Evolutionary conservation across 2,113 vertebrate species (phyloP).

Genomic region (Acanthisitta chloris): DNA sequence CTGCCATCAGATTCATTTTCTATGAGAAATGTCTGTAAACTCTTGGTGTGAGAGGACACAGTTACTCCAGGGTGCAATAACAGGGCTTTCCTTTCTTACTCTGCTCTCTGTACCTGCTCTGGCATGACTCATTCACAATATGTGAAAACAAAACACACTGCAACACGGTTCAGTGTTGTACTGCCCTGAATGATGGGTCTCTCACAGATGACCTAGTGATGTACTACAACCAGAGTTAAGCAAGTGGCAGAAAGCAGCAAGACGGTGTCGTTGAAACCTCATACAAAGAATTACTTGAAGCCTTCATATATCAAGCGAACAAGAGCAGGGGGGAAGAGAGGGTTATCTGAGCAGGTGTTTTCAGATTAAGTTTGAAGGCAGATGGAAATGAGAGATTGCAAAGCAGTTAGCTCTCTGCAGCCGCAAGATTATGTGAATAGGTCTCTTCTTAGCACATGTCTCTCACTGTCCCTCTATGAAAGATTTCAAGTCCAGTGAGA

Average conservation of each 20-base stretch:
- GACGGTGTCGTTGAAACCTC: neutral
- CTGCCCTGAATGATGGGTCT: neutral
- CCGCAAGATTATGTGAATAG: neutral
- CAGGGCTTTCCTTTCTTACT: neutral
- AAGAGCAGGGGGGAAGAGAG: neutral
- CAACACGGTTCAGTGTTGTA: neutral
- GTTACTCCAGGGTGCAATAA: neutral
- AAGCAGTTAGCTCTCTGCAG: neutral
- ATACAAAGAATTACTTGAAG: conserved; percentile 1
- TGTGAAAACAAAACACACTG: neutral
- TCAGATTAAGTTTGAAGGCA: conserved; percentile 29
- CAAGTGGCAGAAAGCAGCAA: neutral
- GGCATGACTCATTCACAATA: neutral
- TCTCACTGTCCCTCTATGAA: neutral
- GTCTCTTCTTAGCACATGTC: neutral
- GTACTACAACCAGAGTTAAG: neutral
- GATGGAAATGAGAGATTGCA: neutral
- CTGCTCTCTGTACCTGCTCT: neutral
- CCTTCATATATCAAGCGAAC: neutral
- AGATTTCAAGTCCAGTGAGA: neutral
- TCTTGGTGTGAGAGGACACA: neutral
- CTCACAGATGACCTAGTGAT: neutral
- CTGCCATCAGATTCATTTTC: accelerated
- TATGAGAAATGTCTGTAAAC: neutral
- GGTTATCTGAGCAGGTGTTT: conserved; percentile 25